Evolutionary conservation across 1,140 invertebrate species (phyloP).

Genomic region (Ectropis grisescens): DNA sequence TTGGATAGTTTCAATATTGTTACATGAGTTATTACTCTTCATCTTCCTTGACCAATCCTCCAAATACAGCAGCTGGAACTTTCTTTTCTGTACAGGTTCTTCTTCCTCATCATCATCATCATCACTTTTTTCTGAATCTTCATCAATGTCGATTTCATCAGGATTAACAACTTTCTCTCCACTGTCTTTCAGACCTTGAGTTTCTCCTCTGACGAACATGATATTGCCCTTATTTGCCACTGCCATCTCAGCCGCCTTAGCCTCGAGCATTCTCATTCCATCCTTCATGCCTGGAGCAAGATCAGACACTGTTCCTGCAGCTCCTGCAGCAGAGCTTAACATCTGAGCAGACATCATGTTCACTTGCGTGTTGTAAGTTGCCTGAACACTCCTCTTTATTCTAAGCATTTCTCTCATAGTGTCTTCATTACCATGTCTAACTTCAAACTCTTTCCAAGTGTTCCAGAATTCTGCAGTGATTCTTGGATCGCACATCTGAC

Average conservation of each 20-base stretch:
- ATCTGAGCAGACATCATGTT: constrained; percentile 99
- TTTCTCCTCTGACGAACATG: constrained; percentile 88
- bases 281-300: constrained; percentile 80
- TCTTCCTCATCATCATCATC: constrained; percentile 76
- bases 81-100: constrained; percentile 84
- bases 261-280: constrained; percentile 91
- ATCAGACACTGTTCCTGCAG: constrained; percentile 76
- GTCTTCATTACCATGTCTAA: constrained; percentile 99
- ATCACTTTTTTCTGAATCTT: constrained; percentile 81
- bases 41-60: constrained; percentile 73
- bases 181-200: constrained; percentile 81
- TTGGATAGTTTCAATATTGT: constrained; percentile 12
- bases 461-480: constrained; percentile 96
- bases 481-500: constrained; percentile 98
- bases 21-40: constrained; percentile 25
- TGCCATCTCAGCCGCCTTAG: constrained; percentile 80
- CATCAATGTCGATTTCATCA: constrained; percentile 94
- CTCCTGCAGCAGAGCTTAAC: constrained; percentile 80
- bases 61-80: constrained; percentile 90
- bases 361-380: constrained; percentile 95
- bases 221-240: constrained; percentile 76
- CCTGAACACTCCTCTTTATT: constrained; percentile 97
- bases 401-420: constrained; percentile 99
- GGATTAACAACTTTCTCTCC: constrained; percentile 86
- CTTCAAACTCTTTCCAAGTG: constrained; percentile 99